Evolutionary conservation across 2,888 invertebrate genomes (phyloP).

Genomic region (Megaustenia siamemsis): DNA sequence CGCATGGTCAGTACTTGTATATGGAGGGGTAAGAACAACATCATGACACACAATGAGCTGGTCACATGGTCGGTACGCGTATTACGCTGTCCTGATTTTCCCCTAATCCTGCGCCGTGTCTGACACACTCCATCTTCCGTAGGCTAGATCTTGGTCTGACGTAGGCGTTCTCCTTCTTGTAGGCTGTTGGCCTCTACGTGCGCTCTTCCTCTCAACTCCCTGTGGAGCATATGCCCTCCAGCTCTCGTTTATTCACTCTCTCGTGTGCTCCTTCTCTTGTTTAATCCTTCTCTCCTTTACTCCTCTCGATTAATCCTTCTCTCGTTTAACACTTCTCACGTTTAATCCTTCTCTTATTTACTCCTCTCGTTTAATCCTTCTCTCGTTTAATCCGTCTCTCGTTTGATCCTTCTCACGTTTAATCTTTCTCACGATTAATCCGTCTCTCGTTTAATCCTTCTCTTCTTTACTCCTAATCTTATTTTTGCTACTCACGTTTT

Average conservation of each 20-base stretch:
- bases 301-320: neutral
- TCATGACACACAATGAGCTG: too few species aligned
- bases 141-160: too few species aligned
- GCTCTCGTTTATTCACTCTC: conserved; percentile 10
- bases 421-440: neutral
- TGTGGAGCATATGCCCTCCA: too few species aligned
- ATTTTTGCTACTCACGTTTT: neutral
- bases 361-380: neutral
- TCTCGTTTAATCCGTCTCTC: neutral
- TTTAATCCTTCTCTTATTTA: neutral
- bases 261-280: neutral
- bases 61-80: neutral
- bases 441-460: neutral
- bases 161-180: too few species aligned
- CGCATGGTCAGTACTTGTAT: too few species aligned
- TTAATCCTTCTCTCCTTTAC: neutral
- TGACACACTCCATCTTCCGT: too few species aligned
- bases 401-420: neutral
- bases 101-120: too few species aligned
- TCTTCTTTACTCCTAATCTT: neutral
- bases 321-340: neutral
- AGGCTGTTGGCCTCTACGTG: neutral
- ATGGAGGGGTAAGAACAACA: too few species aligned
- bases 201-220: too few species aligned
- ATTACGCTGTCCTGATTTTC: neutral